phyloP scores from a whole-genome alignment of 2,888 invertebrate species.

The Zootermopsis nevadensis region DNA sequence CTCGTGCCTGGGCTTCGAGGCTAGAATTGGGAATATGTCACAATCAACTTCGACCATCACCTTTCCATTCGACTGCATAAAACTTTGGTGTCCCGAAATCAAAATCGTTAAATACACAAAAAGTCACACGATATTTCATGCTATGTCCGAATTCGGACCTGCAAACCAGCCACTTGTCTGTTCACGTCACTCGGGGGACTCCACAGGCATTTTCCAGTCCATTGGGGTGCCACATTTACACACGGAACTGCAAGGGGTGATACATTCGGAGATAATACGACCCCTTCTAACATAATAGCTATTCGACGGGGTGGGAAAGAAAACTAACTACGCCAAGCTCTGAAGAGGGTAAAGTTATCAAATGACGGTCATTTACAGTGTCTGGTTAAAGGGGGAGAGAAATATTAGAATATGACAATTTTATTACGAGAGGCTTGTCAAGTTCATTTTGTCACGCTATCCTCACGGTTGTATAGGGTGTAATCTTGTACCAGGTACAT shows the following conservation, averaged over 20 bases:
- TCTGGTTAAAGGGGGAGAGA: constrained; percentile 25
- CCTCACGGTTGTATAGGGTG: not conserved
- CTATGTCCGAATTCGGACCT: no score
- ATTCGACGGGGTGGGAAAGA: not conserved
- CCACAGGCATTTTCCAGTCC: constrained; percentile 36
- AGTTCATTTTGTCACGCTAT: not conserved
- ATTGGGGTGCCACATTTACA: constrained; percentile 26
- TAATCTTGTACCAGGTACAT: not conserved
- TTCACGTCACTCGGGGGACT: not conserved
- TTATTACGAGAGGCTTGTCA: constrained; percentile 30
- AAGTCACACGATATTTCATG: no score
- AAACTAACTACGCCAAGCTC: not conserved
- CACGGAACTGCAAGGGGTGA: constrained; percentile 14
- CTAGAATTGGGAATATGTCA: no score
- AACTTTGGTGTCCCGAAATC: no score
- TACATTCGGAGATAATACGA: not conserved
- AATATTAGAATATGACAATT: constrained; percentile 35
- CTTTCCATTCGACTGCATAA: no score
- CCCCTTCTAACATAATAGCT: constrained; percentile 11
- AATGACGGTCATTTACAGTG: constrained; percentile 9
- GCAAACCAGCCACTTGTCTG: not conserved
- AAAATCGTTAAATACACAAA: no score
- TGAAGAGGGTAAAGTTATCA: not conserved
- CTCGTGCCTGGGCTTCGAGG: no score
- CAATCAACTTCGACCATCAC: no score